Evolutionary conservation across 2,113 vertebrate species (phyloP), one percentile per base, ranked within the genome.

Genomic region (Tenrec ecaudatus): DNA sequence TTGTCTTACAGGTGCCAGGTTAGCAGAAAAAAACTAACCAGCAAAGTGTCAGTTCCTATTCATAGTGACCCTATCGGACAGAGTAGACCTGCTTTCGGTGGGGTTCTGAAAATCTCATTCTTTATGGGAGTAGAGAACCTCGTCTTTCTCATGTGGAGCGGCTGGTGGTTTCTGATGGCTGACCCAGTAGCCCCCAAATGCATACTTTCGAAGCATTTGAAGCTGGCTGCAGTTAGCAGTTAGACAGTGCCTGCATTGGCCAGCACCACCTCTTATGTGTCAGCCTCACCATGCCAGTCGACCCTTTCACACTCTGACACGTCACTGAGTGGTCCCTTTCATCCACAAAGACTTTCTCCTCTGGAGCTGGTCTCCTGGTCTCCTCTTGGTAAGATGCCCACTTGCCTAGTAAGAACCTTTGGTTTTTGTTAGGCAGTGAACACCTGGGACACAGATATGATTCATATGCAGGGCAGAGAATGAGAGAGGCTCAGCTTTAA

Each of bases 401-500:
- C 33, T 68, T 75, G 40, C 33, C 0, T 0, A 68, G 38, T 82
- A 66, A 57, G 85, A 73, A 80, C 20, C 36, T 14, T 6, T 29
- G 31, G 25, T 73, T 79, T 53, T 53, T 53, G 47, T 53, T 53
- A 53, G 6, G 22, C 57, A 86, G 14, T 58, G 57, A 82, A 79
- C 19, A 29, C 82, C 33, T 2, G 7, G 16, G 85, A 81, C 15
- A 60, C 1, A 81, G 71, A 27, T 69, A 87, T 83, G 47, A 62
- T 69, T 93, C 78, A 80, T 33, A 40, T n/a, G 33, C 29, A 87
- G 43, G 3, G 86, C 53, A 57, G 66, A 85, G 69, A 38, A 71
- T 81, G 27, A 90, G 92, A 57, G n/a, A 71, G 73, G 38, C 16
- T 69, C 88, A 80, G 12, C 16, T 92, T 86, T 91, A 86, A 90